phyloP scores from a whole-genome alignment of 2,888 invertebrate genomes.

The Eupeodes luniger region DNA sequence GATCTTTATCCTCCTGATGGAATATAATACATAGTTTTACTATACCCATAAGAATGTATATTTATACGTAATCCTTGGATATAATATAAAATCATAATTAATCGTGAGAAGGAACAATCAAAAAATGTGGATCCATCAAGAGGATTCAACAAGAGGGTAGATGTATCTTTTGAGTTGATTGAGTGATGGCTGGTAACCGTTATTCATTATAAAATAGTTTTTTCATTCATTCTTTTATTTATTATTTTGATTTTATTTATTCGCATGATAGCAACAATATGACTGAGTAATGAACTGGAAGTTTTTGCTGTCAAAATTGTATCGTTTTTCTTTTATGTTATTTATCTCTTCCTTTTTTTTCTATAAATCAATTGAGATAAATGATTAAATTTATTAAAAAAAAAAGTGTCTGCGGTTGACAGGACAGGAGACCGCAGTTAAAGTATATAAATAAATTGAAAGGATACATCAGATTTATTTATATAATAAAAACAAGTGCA shows the following conservation, averaged over 20 bases:
- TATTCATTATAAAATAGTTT: conserved; percentile 5
- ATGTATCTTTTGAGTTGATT: conserved; percentile 26
- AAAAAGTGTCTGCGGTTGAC: conserved; percentile 30
- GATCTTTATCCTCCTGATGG: conserved; percentile 42
- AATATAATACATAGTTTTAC: not conserved
- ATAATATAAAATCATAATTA: conserved; percentile 13
- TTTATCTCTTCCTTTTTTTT: not conserved
- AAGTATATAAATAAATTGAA: not conserved
- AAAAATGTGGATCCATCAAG: conserved; percentile 28
- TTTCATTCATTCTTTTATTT: not conserved
- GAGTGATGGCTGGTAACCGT: conserved; percentile 18
- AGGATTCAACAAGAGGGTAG: not conserved
- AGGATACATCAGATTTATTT: not conserved
- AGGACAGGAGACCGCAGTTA: conserved; percentile 13
- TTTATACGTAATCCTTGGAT: conserved; percentile 4
- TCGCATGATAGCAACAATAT: conserved; percentile 25
- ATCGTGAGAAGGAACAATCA: not conserved
- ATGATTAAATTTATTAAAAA: conserved; percentile 24
- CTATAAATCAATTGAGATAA: conserved; percentile 23
- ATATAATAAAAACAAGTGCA: not conserved
- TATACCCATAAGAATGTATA: not conserved
- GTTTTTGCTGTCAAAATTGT: conserved; percentile 51
- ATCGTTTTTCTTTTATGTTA: conserved; percentile 37
- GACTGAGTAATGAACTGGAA: conserved; percentile 59
- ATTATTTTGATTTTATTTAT: conserved; percentile 57